Percentiles rank a stretch among this genome's conserved stretches.
phyloP scores from a whole-genome alignment of 2,888 invertebrate species.

The Tenthredo livida region DNA sequence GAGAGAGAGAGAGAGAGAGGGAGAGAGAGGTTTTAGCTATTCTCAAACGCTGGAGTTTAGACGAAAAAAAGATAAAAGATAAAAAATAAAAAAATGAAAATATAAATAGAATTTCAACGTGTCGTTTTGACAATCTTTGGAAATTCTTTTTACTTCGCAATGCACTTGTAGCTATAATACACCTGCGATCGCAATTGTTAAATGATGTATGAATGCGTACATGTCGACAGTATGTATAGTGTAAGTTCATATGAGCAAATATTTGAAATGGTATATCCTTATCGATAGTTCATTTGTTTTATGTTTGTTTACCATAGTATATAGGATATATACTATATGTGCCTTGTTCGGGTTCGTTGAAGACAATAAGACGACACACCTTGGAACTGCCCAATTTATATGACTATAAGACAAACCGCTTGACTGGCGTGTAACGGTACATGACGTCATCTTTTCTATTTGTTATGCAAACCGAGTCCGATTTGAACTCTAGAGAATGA shows the following conservation, averaged over 20 bases:
- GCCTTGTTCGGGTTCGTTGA: slow-evolving; percentile 19
- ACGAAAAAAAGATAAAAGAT: too few relatives aligned
- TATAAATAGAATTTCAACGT: background rate
- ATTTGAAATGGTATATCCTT: background rate
- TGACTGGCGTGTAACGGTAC: slow-evolving; percentile 46
- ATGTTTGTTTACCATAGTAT: slow-evolving; percentile 11
- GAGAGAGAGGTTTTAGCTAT: background rate
- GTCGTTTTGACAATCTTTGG: background rate
- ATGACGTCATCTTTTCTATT: slow-evolving; percentile 35
- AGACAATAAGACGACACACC: slow-evolving; percentile 32
- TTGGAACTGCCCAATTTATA: slow-evolving; percentile 17
- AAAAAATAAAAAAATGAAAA: background rate
- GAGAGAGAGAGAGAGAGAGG: background rate
- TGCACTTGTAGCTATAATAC: background rate
- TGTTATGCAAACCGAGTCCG: slow-evolving; percentile 37
- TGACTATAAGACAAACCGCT: slow-evolving; percentile 32
- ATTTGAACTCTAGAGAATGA: slow-evolving; percentile 32
- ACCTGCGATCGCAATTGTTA: background rate
- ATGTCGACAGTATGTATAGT: background rate
- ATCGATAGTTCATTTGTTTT: slow-evolving; percentile 9
- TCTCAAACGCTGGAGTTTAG: background rate
- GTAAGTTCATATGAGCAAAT: background rate
- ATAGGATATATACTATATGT: background rate
- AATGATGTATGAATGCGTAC: background rate
- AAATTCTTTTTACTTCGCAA: background rate